Evolutionary conservation across 2,113 vertebrate species (phyloP).

Genomic region (Gallinago undulata): DNA sequence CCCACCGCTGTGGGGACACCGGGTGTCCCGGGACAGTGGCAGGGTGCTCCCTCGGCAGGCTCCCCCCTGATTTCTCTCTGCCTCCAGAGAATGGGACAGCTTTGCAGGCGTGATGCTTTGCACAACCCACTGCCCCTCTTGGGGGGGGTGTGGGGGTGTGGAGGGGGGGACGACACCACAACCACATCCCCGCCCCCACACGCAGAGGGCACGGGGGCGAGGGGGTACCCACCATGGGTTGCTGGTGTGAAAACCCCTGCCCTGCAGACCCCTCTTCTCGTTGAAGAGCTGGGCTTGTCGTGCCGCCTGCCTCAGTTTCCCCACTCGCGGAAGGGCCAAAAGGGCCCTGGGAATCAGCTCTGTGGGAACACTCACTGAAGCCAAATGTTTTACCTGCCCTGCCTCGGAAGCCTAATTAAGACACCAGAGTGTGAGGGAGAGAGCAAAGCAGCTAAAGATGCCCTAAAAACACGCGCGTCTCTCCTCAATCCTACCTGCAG

Average conservation of each 20-base stretch:
- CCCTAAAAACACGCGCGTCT: accelerated
- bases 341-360: neutral
- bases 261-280: neutral
- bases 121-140: accelerated
- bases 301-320: neutral
- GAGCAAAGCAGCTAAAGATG: neutral
- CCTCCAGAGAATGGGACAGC: too few species aligned
- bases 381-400: neutral
- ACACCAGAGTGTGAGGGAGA: neutral
- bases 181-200: neutral
- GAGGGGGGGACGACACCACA: neutral
- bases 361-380: neutral
- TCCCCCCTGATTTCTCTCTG: neutral
- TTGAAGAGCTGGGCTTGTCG: accelerated
- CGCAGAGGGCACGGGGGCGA: neutral
- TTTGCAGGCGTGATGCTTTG: too few species aligned
- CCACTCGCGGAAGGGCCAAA: neutral
- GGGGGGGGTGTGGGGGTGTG: too few species aligned
- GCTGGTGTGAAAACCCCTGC: neutral
- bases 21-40: neutral
- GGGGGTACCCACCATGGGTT: accelerated
- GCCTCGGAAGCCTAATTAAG: neutral
- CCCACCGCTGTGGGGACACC: accelerated
- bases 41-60: neutral
- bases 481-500: neutral